Percentiles rank a stretch among this genome's conserved stretches.
Evolutionary conservation across 1,140 invertebrate genomes (phyloP).

Genomic region (Drosophila ambigua): DNA sequence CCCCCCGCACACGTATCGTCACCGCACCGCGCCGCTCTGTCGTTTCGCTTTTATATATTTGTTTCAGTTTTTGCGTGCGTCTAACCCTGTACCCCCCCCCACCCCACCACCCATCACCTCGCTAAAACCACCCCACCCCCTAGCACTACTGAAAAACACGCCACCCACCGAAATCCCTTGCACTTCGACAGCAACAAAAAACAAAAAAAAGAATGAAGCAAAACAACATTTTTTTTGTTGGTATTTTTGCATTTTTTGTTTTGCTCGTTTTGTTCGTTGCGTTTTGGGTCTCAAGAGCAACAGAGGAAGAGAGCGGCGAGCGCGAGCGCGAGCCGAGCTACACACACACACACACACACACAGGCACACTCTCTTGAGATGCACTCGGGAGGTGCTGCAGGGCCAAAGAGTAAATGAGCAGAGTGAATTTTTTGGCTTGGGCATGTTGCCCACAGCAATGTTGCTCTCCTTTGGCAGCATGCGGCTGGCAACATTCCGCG

Average conservation of each 20-base stretch:
- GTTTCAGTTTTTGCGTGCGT: slow-evolving; percentile 39
- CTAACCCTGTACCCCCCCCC: slow-evolving; percentile 12
- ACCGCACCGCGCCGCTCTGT: not conserved
- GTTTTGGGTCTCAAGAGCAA: slow-evolving; percentile 57
- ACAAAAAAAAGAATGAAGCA: slow-evolving; percentile 22
- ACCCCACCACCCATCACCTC: not conserved
- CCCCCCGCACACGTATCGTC: not conserved
- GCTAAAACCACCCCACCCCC: too few species aligned
- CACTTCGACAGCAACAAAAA: slow-evolving; percentile 38
- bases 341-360: too few species aligned
- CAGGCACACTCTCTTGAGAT: slow-evolving; percentile 22
- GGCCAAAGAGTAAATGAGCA: not conserved
- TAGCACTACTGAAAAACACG: too few species aligned
- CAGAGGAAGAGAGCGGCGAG: too few species aligned
- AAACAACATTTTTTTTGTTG: slow-evolving; percentile 56
- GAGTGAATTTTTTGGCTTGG: slow-evolving; percentile 8
- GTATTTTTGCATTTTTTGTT: slow-evolving; percentile 74
- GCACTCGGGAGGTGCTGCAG: slow-evolving; percentile 21
- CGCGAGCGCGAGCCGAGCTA: too few species aligned
- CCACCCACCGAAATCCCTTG: not conserved
- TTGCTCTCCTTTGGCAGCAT: slow-evolving; percentile 67
- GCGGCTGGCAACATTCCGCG: slow-evolving; percentile 2
- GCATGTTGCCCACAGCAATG: slow-evolving; percentile 10
- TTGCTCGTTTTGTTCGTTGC: slow-evolving; percentile 83
- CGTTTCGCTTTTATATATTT: slow-evolving; percentile 17